These are phyloP conservation scores for Paedocypris micromegethes DNA, from an alignment of 2,797 vertebrate genomes.

Conservation along the genomic window DNA sequence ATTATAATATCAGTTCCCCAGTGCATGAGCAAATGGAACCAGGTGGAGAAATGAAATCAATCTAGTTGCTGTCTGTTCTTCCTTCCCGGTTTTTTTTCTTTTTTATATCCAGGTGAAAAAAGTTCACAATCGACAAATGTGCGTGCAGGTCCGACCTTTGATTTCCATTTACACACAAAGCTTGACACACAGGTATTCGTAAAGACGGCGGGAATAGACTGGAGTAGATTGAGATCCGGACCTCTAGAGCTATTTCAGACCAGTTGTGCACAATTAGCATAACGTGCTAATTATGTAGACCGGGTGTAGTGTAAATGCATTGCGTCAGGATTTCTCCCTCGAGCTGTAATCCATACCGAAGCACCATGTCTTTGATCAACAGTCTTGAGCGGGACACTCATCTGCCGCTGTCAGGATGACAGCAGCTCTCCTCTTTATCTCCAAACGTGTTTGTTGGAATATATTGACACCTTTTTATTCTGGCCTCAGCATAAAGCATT, in stretches of 20 bases:
- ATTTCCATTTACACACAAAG: slow-evolving; percentile 39
- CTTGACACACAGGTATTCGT: background rate
- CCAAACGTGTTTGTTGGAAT: slow-evolving; percentile 63
- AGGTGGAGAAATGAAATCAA: slow-evolving; percentile 47
- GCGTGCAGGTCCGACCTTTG: slow-evolving; percentile 37
- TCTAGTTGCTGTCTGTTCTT: slow-evolving; percentile 32
- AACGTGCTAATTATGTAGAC: slow-evolving; percentile 5
- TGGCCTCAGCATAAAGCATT: slow-evolving; percentile 55
- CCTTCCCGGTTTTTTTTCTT: slow-evolving; percentile 45
- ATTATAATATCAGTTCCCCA: slow-evolving; percentile 32
- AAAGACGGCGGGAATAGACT: too few relatives aligned
- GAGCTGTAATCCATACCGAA: slow-evolving; percentile 65
- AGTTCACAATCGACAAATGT: slow-evolving; percentile 36
- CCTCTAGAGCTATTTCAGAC: background rate
- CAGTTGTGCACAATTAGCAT: background rate
- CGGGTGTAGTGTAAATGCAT: slow-evolving; percentile 26
- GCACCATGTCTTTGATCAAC: slow-evolving; percentile 65
- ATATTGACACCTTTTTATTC: slow-evolving; percentile 71
- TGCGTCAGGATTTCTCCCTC: slow-evolving; percentile 59
- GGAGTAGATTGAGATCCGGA: background rate
- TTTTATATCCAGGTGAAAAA: slow-evolving; percentile 46
- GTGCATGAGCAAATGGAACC: slow-evolving; percentile 33
- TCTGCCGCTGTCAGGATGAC: slow-evolving; percentile 34
- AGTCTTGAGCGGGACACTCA: slow-evolving; percentile 52
- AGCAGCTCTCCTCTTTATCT: slow-evolving; percentile 29